These are phyloP conservation scores for Drosophila neocordata DNA, from an alignment of 1,140 invertebrate genomes.

Conservation along the genomic window DNA sequence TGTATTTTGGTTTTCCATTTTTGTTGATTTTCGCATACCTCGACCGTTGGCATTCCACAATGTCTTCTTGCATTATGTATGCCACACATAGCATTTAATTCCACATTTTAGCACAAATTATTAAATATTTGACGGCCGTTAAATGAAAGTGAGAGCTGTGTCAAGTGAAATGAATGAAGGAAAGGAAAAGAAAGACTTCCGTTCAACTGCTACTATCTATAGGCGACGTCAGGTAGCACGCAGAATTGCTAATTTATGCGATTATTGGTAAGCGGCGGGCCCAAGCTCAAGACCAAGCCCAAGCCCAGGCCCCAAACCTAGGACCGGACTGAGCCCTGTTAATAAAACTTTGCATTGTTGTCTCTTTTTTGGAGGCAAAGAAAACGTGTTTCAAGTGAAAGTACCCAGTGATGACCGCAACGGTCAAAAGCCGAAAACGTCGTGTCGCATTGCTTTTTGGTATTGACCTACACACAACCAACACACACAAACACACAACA, in stretches of 20 bases:
- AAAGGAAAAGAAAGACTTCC: constrained; percentile 49
- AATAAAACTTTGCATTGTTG: constrained; percentile 11
- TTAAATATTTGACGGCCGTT: constrained; percentile 70
- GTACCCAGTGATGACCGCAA: constrained; percentile 58
- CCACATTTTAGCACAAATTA: constrained; percentile 75
- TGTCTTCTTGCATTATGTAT: constrained; percentile 61
- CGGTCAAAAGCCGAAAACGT: constrained; percentile 36
- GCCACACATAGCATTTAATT: constrained; percentile 53
- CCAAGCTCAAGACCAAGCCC: not conserved
- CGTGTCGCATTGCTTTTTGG: constrained; percentile 19
- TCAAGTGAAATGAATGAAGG: constrained; percentile 42
- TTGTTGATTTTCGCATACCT: constrained; percentile 65
- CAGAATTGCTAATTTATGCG: constrained; percentile 76
- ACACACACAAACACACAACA: not conserved
- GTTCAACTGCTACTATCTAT: constrained; percentile 25
- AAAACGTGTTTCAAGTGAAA: constrained; percentile 78
- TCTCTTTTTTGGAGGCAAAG: constrained; percentile 46
- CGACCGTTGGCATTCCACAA: constrained; percentile 62
- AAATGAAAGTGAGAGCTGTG: constrained; percentile 68
- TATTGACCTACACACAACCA: constrained; percentile 9
- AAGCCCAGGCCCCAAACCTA: not conserved
- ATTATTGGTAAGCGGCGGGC: constrained; percentile 57
- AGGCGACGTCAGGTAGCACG: not conserved
- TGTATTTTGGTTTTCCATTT: constrained; percentile 48
- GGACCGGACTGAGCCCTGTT: not conserved